Conservation (phyloP, 92 coral and sea anemone genomes). For the Actinostola sp. region DNA sequence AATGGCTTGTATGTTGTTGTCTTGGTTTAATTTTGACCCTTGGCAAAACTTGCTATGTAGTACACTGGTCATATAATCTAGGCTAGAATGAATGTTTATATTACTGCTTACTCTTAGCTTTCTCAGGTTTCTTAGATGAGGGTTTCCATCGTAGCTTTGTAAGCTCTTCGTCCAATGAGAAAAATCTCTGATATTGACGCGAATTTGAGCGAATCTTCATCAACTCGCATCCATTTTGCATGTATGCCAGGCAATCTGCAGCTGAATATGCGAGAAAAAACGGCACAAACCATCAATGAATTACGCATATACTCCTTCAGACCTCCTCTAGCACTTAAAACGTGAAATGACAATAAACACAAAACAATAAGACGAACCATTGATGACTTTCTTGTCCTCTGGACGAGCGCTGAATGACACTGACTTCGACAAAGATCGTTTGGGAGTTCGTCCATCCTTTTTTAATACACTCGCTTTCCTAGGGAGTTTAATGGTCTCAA, state of each 20-base stretch:
- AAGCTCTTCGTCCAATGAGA: conserved; percentile 84
- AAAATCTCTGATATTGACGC: conserved; percentile 89
- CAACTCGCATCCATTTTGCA: conserved; percentile 97
- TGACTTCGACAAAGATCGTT: conserved; percentile 87
- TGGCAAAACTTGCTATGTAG: background rate
- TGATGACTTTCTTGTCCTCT: conserved; percentile 94
- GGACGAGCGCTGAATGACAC: conserved; percentile 97
- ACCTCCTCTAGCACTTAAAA: conserved; percentile 11
- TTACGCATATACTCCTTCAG: conserved; percentile 32
- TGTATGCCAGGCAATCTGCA: conserved; percentile 90
- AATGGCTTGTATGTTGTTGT: conserved; percentile 17
- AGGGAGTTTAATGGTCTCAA: conserved; percentile 59
- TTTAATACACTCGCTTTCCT: conserved; percentile 90
- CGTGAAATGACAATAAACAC: conserved; percentile 7
- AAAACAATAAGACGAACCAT: conserved; percentile 68
- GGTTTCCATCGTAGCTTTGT: conserved; percentile 92
- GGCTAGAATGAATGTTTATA: background rate
- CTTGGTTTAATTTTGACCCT: conserved; percentile 23
- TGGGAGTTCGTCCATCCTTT: conserved; percentile 75
- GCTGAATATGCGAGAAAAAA: conserved; percentile 59
- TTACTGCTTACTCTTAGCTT: conserved; percentile 86
- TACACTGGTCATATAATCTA: background rate
- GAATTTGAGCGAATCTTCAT: conserved; percentile 96
- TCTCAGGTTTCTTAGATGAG: conserved; percentile 95
- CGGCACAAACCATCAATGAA: conserved; percentile 14